phyloP scores from a whole-genome alignment of 2,888 invertebrate species.

The Mythimna lalbum region DNA sequence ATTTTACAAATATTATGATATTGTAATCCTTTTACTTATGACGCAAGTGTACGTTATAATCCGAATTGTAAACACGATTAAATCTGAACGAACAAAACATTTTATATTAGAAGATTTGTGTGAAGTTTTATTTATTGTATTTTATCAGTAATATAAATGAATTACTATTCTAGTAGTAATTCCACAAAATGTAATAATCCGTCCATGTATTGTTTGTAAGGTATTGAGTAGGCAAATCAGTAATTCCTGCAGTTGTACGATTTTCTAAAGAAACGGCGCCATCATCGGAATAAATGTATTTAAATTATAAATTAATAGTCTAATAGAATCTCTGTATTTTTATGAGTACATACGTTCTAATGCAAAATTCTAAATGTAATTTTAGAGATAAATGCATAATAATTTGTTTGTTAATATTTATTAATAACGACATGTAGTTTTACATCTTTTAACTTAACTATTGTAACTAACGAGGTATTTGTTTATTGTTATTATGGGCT shows the following conservation, averaged over 20 bases:
- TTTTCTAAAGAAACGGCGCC: slow-evolving; percentile 51
- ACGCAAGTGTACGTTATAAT: slow-evolving; percentile 4
- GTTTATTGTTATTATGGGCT: slow-evolving; percentile 83
- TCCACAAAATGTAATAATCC: slow-evolving; percentile 48
- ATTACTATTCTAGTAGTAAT: slow-evolving; percentile 30
- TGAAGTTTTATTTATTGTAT: slow-evolving; percentile 50
- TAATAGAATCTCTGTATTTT: slow-evolving; percentile 64
- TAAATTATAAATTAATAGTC: slow-evolving; percentile 58
- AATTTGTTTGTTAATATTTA: slow-evolving; percentile 88
- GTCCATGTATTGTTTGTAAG: slow-evolving; percentile 51
- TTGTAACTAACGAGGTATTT: slow-evolving; percentile 85
- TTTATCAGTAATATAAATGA: slow-evolving; percentile 41
- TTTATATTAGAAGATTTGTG: slow-evolving; percentile 33
- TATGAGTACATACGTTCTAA: slow-evolving; percentile 64
- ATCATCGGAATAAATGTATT: slow-evolving; percentile 57
- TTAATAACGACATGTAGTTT: slow-evolving; percentile 82
- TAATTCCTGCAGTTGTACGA: slow-evolving; percentile 46
- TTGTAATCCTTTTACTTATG: slow-evolving; percentile 16
- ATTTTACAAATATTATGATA: slow-evolving; percentile 2
- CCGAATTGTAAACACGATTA: slow-evolving; percentile 24
- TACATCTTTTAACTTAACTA: slow-evolving; percentile 78
- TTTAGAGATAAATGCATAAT: slow-evolving; percentile 77
- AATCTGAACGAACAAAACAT: slow-evolving; percentile 53
- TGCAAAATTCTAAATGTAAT: slow-evolving; percentile 66
- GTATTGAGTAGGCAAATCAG: slow-evolving; percentile 44